Base-by-base conservation (phyloP, 2,888 invertebrate species). In the Selenia dentaria region DNA sequence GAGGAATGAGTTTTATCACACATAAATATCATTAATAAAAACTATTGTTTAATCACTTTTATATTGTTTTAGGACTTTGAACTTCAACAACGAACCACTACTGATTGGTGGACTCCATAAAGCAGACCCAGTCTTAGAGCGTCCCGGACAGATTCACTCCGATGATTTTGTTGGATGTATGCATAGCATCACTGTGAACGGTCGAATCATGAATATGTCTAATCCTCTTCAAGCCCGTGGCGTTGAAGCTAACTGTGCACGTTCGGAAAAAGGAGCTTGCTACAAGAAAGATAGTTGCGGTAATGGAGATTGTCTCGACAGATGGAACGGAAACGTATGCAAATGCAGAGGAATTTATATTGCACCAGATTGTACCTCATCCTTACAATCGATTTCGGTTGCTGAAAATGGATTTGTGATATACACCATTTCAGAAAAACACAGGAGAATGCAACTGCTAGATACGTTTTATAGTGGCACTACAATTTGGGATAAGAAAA, bases 141-240 rank as follows among this genome's bases (percentile, higher is more conserved):
- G 97, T 29, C 96, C 96, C 0, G 97, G 97, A 0, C 98, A 98
- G 83, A 94, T 98, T 25, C 95, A 95, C 66, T 95, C 97, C 0
- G 98, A 98, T 72, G 98, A 98, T 75, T 94, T 99, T 49, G 95
- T 98, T 9, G 99, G 99, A 3, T 99, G 99, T 72, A 94, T 98
- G 58, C 97, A 98, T 70, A 97, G 97, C 59, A 95, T 98, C 1
- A 93, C 95, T 0, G 93, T 98, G 39, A 98, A 98, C 69, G 98
- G 97, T 2, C 93, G 97, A 12, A 89, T 94, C 0, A 75, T 98
- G 13, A 97, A 98, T 72, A 86, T 98, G 37, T 96, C 96, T 47
- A 94, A 92, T 59, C 96, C 97, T 0, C 62, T 96, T 1, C 90
- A 93, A 35, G 93, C 95, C 2, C 92, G 93, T 3, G 95, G 94